Conservation (phyloP, 1,140 invertebrate species). For the Glossosoma conforme region DNA sequence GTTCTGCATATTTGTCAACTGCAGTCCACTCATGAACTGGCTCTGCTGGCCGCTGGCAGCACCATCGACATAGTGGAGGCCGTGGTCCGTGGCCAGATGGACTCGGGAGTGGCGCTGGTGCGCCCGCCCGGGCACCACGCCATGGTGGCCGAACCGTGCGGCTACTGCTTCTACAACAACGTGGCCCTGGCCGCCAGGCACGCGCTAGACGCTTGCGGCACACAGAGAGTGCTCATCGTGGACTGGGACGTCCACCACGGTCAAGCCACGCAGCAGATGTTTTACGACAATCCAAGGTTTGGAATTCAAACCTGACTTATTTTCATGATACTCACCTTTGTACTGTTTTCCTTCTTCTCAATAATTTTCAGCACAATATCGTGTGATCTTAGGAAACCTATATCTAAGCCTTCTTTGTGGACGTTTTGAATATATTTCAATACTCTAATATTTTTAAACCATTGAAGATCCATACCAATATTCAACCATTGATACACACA, state of each 20-base stretch:
- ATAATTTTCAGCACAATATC: too few species aligned
- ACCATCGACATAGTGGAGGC: constrained; percentile 75
- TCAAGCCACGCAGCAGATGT: constrained; percentile 91
- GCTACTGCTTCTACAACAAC: constrained; percentile 97
- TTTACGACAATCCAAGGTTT: constrained; percentile 87
- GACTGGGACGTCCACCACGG: constrained; percentile 98
- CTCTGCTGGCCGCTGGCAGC: constrained; percentile 72
- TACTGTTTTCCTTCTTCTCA: too few species aligned
- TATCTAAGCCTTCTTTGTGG: too few species aligned
- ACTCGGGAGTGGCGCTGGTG: constrained; percentile 80
- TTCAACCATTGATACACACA: too few species aligned
- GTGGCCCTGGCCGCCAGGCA: constrained; percentile 86
- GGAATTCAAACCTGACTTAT: too few species aligned
- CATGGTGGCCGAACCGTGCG: constrained; percentile 80
- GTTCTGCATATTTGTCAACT: too few species aligned
- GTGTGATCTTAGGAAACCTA: too few species aligned
- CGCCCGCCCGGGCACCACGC: constrained; percentile 98
- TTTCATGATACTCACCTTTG: too few species aligned
- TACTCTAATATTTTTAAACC: too few species aligned
- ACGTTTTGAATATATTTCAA: constrained; percentile 5
- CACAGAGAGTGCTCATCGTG: constrained; percentile 79
- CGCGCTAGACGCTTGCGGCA: constrained; percentile 58
- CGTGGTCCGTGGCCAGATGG: constrained; percentile 62
- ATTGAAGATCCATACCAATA: too few species aligned
- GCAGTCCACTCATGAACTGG: constrained; percentile 74